phyloP scores from a whole-genome alignment of 2,113 vertebrate genomes.

The Microtus ochrogaster region DNA sequence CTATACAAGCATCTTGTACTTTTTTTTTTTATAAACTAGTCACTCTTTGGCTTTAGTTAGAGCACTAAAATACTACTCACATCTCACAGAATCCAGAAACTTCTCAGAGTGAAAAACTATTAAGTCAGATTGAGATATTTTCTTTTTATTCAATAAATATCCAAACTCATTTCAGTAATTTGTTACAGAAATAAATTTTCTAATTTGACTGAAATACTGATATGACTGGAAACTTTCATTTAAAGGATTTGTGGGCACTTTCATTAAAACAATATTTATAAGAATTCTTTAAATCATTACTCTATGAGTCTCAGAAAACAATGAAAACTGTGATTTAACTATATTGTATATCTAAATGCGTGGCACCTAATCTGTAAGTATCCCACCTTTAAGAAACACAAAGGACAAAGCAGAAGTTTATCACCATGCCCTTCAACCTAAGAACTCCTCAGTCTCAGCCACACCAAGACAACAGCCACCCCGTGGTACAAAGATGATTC shows the following conservation, averaged over 20 bases:
- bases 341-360: slow-evolving; percentile 28
- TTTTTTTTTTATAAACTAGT: neutral
- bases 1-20: neutral
- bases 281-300: slow-evolving; percentile 45
- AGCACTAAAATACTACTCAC: slow-evolving; percentile 1
- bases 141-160: neutral
- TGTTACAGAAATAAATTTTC: slow-evolving; percentile 46
- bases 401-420: neutral
- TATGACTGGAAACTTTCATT: neutral
- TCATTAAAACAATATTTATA: slow-evolving; percentile 53
- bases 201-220: neutral
- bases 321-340: neutral
- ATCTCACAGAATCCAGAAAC: slow-evolving; percentile 31
- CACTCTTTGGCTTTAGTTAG: neutral
- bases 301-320: slow-evolving; percentile 36
- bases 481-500: neutral
- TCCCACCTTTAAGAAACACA: neutral
- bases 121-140: slow-evolving; percentile 6
- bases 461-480: neutral
- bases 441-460: neutral
- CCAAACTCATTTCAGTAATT: slow-evolving; percentile 34
- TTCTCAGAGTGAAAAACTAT: neutral
- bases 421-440: neutral
- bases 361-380: neutral
- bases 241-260: neutral